Percentiles rank a stretch among this genome's conserved stretches.
phyloP scores from a whole-genome alignment of 2,888 invertebrate species.

The Argyresthia goedartella region DNA sequence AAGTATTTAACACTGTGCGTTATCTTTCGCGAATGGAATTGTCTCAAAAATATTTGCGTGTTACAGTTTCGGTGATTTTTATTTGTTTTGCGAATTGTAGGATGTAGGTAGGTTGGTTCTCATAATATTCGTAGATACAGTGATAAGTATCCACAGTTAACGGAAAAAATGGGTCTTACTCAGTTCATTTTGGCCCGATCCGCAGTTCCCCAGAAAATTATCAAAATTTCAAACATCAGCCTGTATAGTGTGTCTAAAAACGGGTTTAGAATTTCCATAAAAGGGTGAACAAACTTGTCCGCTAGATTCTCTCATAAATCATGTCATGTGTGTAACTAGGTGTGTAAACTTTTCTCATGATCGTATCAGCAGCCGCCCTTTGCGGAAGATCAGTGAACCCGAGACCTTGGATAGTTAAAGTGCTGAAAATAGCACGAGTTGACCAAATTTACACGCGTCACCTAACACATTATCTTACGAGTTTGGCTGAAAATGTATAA shows the following conservation, averaged over 20 bases:
- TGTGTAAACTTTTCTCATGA: constrained; percentile 7
- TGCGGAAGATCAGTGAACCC: too few relatives aligned
- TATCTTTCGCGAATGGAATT: background rate
- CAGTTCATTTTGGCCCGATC: too few relatives aligned
- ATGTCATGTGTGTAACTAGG: constrained; percentile 17
- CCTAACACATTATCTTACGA: constrained; percentile 34
- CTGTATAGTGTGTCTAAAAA: background rate
- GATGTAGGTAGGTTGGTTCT: too few relatives aligned
- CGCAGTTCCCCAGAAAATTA: too few relatives aligned
- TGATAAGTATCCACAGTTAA: too few relatives aligned
- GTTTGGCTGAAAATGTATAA: constrained; percentile 29
- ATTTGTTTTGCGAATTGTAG: background rate
- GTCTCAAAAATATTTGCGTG: constrained; percentile 4
- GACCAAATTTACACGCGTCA: constrained; percentile 19
- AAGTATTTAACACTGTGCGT: background rate
- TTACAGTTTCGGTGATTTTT: background rate
- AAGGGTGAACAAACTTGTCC: constrained; percentile 38
- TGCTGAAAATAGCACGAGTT: constrained; percentile 13
- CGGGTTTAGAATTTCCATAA: constrained; percentile 32
- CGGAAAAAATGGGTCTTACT: too few relatives aligned
- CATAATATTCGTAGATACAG: too few relatives aligned
- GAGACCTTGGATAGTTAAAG: background rate
- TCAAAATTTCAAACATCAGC: too few relatives aligned
- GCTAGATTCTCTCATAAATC: constrained; percentile 44
- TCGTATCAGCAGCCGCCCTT: background rate